These are phyloP conservation scores for Heteromormyrus szaboi DNA, from an alignment of 2,797 vertebrate genomes.

Conservation along the genomic window DNA sequence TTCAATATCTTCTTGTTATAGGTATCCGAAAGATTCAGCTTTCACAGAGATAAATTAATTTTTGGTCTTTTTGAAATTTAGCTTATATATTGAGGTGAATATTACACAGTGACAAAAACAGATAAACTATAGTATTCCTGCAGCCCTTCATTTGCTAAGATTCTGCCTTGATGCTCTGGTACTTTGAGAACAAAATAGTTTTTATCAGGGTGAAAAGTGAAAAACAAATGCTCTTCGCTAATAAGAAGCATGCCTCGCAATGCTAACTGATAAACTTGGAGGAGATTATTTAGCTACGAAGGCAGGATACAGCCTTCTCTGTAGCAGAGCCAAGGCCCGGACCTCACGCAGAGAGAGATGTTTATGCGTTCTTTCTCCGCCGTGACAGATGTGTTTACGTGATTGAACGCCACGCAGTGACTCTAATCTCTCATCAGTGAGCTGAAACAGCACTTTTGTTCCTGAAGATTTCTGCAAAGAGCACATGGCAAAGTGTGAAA, in stretches of 20 bases:
- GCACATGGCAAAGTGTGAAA: conserved; percentile 16
- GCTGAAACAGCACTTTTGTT: conserved; percentile 40
- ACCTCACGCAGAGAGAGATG: background rate
- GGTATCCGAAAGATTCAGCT: background rate
- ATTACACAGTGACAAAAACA: background rate
- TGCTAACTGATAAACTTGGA: background rate
- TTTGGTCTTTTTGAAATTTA: background rate
- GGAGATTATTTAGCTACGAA: background rate
- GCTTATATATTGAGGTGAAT: background rate
- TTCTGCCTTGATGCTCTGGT: background rate
- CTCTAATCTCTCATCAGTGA: conserved; percentile 57
- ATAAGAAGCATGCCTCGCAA: background rate
- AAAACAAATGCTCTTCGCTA: background rate
- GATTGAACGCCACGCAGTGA: conserved; percentile 16
- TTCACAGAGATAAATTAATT: background rate
- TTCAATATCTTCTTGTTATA: background rate
- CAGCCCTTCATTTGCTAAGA: background rate
- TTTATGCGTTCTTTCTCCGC: background rate
- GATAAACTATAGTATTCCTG: background rate
- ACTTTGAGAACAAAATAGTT: background rate
- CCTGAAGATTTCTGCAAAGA: conserved; percentile 42
- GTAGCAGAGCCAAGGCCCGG: background rate
- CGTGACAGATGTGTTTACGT: conserved; percentile 11
- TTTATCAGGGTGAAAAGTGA: background rate
- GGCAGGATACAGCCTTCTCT: background rate